Evolutionary conservation across 2,888 invertebrate species (phyloP), one percentile per base, ranked within the genome.

Genomic region (Xestia xanthographa): DNA sequence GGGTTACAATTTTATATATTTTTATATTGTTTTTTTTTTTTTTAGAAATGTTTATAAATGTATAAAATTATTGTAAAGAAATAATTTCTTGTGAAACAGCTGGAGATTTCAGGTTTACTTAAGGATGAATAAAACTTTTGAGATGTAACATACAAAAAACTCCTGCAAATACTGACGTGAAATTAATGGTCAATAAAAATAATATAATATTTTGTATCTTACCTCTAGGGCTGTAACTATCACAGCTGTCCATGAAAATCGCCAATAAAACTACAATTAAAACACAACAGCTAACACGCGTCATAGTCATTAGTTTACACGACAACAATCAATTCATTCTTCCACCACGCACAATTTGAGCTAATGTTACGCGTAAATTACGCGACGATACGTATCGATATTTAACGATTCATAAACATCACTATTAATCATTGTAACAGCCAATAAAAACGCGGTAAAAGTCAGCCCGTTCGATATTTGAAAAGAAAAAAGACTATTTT

Each of bases 151-250:
- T 3, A 14, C n/a, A n/a, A 14, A 63, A 63, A 41, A 20, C 17
- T 29, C 14, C 34, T 65, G 58, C 38, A 50, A 78, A 66, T 43
- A 26, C 1, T 43, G 41, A 26, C 5, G 17, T 29, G 22, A 8
- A 0, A 14, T n/a, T n/a, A n/a, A n/a, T 22, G 0, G 9, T 11
- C 11, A 43, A 1, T 50, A 63, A 65, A 53, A 75, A 65, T 29
- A 63, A 14, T 43, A 45, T 8, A 29, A n/a, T 26, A 22, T n/a
- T 14, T 66, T 38, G n/a, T 12, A 26, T 82, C 95, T 94, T 86
- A 96, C 96, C 96, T 92, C 96, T 93, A 12, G 94, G 93, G 88
- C 96, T 96, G 79, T 96, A 96, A 56, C 92, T 93, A 77, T 90
- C 91, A 77, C 88, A 86, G 65, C 17, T 83, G 91, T 88, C 92